Conservation (phyloP, 2,113 vertebrate genomes). For the Falcunculus frontatus region DNA sequence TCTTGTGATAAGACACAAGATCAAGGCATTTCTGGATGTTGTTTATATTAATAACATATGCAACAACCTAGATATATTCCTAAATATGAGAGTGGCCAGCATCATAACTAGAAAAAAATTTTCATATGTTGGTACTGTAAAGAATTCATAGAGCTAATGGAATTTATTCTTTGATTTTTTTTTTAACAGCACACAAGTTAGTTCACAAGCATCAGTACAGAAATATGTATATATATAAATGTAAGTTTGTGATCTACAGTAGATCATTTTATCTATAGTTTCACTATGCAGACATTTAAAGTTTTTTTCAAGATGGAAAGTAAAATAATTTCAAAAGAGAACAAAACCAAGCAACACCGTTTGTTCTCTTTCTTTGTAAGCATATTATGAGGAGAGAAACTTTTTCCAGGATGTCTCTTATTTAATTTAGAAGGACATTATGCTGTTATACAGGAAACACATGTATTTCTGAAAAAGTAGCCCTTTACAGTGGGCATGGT, state of each 20-base stretch:
- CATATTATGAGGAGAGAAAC: not conserved
- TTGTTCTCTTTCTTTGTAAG: not conserved
- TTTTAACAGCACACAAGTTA: not conserved
- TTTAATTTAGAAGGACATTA: not conserved
- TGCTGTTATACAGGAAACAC: not conserved
- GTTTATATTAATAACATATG: not conserved
- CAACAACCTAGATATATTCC: not conserved
- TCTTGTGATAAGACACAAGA: not conserved
- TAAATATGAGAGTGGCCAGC: not conserved
- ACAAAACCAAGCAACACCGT: not conserved
- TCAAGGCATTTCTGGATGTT: not conserved
- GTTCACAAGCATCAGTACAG: not conserved
- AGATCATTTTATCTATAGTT: not conserved
- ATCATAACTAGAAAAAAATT: not conserved
- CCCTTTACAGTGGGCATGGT: accelerated
- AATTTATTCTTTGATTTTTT: not conserved
- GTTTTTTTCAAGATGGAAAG: not conserved
- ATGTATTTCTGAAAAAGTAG: not conserved
- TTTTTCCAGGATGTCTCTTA: not conserved
- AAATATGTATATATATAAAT: not conserved
- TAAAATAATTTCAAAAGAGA: not conserved
- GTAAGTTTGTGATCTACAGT: not conserved
- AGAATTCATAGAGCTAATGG: not conserved
- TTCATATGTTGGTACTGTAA: not conserved
- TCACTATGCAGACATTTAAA: not conserved